Base-by-base conservation (phyloP, 2,888 invertebrate genomes). In the Tetheella fluctuosa region DNA sequence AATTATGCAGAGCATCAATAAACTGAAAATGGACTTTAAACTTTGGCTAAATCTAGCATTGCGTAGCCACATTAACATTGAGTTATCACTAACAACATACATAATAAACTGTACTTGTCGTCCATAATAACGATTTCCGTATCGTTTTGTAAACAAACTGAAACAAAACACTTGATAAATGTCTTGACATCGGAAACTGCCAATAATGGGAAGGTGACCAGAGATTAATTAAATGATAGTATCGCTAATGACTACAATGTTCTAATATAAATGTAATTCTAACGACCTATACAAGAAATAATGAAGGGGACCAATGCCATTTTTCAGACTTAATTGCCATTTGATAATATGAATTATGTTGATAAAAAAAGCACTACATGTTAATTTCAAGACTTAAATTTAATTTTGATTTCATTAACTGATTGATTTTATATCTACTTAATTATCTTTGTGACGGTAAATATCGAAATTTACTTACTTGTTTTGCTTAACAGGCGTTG, bases 401-500 rank as follows among this genome's bases (percentile, higher is more conserved):
- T n/a, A n/a, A n/a, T n/a, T n/a, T n/a, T n/a, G n/a, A 20, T 20
- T 20, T 48, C 20, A 48, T 48, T 15, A 15, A 52, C 59, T 23
- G n/a, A n/a, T n/a, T 54, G 59, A 20, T 57, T 34, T 37, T 60
- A 59, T 64, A 56, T 58, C 48, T 57, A 20, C 23, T 20, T 37
- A 52, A 30, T 59, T 61, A 56, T 56, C 53, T 39, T 15, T 57
- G 48, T 58, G 59, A 52, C 57, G 20, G 55, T 60, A 53, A 52
- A 23, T 34, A 15, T 25, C 56, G 59, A 58, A 39, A 54, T 63
- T 20, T 12, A 89, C 94, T 92, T 84, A 94, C 94, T 91, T 92
- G 85, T 89, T 90, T 65, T 93, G 93, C 69, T 93, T 93, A 63
- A 95, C 94, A 56, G 95, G 95, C 61, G 95, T 96, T 65, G 95